Evolutionary conservation across 2,797 vertebrate species (phyloP), one percentile per base, ranked within the genome.

Genomic region (Sebastes alutus): DNA sequence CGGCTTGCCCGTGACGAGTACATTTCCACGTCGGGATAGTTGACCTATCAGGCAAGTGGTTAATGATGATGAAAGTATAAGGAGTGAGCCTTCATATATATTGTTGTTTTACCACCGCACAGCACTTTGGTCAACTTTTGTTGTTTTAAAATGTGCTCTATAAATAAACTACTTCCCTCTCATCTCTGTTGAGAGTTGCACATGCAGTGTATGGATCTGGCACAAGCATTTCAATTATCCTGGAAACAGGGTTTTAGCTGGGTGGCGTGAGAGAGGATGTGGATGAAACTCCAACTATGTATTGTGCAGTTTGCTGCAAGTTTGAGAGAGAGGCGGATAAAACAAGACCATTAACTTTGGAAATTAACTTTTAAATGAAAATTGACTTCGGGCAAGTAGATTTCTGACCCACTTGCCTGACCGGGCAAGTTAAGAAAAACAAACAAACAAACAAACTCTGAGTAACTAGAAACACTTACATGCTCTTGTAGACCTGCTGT

Each of bases 401-500:
- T 46, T 46, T 46, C 42, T 46, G 16, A 46, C 16, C 42, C 7
- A 46, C 42, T 46, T 18, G 42, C 42, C 16, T 4, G 3, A 7
- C 16, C 1, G 16, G 42, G 16, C 42, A 46, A 46, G 42, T 18
- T 46, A 18, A 18, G 16, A 18, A 46, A 18, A 46, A 46, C 14
- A 42, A 42, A 49, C 7, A n/a, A 52, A 25, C 25, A n/a, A n/a
- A n/a, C n/a, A n/a, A 25, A 52, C 49, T 9, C 7, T 52, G 49
- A 18, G 20, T 4, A 16, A 20, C 61, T 69, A 75, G 61, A 67
- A 81, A 86, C 83, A 95, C 96, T 96, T 87, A 97, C 97, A 97
- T 96, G 95, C 80, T 97, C 88, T 92, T 97, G 94, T 97, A 97
- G 86, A 96, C 91, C 82, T 96, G 96, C 42, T 97, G 96, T 12